Percentiles rank a stretch among this genome's conserved stretches.
Evolutionary conservation across 2,113 vertebrate genomes (phyloP).

Genomic region (Actinemys pallida): DNA sequence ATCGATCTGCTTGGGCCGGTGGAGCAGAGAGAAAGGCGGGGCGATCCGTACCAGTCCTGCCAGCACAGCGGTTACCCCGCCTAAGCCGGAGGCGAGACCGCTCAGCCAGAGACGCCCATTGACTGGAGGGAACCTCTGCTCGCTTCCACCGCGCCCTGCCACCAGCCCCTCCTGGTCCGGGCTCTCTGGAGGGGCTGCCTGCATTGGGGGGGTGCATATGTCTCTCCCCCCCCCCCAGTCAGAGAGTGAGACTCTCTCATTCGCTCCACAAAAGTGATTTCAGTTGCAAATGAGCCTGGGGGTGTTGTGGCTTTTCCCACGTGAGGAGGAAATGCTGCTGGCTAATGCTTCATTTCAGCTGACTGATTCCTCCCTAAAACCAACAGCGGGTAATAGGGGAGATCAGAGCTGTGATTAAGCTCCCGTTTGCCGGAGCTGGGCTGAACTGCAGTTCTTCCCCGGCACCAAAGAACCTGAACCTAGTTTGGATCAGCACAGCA

Average conservation of each 20-base stretch:
- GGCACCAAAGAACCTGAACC: not conserved
- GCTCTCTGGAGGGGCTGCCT: not conserved
- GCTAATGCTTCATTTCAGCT: conserved; percentile 42
- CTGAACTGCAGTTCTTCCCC: not conserved
- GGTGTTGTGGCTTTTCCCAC: conserved; percentile 12
- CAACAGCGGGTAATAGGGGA: conserved; percentile 43
- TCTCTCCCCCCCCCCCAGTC: not conserved
- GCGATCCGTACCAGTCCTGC: conserved; percentile 67
- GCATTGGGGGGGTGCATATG: not conserved
- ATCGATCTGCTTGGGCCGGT: conserved; percentile 71
- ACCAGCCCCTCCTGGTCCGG: not conserved
- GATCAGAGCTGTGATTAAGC: conserved; percentile 24
- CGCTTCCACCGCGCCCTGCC: not conserved
- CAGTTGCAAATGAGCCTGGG: not conserved
- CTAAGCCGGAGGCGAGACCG: conserved; percentile 42
- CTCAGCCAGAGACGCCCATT: not conserved
- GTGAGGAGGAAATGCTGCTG: conserved; percentile 21
- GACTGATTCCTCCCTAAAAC: conserved; percentile 69
- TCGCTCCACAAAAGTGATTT: not conserved
- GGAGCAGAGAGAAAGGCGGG: conserved; percentile 51
- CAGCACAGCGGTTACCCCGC: conserved; percentile 58
- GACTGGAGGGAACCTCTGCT: not conserved
- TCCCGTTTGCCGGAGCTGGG: not conserved
- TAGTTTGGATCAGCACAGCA: not conserved
- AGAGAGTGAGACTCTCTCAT: conserved; percentile 28